A percentile compares a stretch with the other conserved stretches of the same genome.
Evolutionary conservation across 2,888 invertebrate species (phyloP).

Genomic region (Pristionchus arcanus): DNA sequence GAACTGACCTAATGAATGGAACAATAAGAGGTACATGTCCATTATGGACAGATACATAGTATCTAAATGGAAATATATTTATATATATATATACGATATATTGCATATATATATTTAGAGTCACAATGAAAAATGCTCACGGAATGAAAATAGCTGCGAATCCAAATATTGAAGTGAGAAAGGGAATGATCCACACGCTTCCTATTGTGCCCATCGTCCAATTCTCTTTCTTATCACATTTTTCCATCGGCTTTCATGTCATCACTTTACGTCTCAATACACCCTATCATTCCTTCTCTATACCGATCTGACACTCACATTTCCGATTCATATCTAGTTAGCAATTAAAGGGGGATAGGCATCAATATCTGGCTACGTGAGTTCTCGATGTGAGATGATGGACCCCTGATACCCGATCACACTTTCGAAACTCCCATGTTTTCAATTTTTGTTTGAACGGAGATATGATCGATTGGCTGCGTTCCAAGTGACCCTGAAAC

Average conservation of each 20-base stretch:
- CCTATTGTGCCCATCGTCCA: background rate
- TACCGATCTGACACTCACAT: background rate
- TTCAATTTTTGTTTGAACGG: no score
- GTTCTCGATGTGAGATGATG: no score
- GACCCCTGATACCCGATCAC: no score
- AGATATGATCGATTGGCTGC: no score
- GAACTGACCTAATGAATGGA: slow-evolving; percentile 28
- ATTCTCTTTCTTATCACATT: slow-evolving; percentile 33
- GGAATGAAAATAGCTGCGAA: slow-evolving; percentile 29
- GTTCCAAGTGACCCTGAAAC: no score
- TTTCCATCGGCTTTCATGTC: background rate
- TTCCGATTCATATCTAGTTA: no score
- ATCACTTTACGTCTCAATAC: background rate
- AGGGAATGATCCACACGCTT: slow-evolving; percentile 37
- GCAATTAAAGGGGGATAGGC: no score
- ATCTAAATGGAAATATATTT: background rate
- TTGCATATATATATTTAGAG: no score
- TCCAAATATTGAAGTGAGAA: slow-evolving; percentile 1
- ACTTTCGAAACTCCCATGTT: no score
- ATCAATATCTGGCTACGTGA: no score
- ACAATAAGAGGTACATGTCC: slow-evolving; percentile 5
- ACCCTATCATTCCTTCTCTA: background rate
- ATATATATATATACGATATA: no score
- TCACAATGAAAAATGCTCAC: background rate
- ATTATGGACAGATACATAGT: background rate